Base-by-base conservation (phyloP, 2,113 vertebrate species). In the Synodontis membranacea region DNA sequence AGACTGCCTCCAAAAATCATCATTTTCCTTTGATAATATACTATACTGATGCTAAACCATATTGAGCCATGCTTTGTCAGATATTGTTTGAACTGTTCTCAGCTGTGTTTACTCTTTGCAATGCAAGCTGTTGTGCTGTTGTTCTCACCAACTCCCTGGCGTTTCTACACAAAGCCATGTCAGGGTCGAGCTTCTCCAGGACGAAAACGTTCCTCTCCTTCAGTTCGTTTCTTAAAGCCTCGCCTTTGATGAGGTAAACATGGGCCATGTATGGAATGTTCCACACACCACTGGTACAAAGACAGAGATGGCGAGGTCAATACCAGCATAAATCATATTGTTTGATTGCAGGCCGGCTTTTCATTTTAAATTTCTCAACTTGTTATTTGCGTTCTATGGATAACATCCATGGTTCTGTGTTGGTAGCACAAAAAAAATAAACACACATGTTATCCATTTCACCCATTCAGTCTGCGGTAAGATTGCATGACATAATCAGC, bases 211-310 rank as follows among this genome's bases (percentile, higher is more conserved):
- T 99, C 91, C 94, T 97, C 91, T 98, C 97, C 89, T 95, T 97
- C 94, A 99, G 94, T 82, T 99, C 97, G 14, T 91, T 95, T 86
- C 97, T 96, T 80, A 99, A 95, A 23, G 92, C 90, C 76, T 94
- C 92, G 87, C 97, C 97, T 92, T 97, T 96, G 93, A 99, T 95
- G 83, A 99, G 95, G 93, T 99, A 99, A 86, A 97, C 91, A 66
- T 99, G 97, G 85, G 98, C 97, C 94, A 98, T 96, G 90, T 96
- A 99, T 31, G 98, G 98, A 89, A 99, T 95, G 93, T 99, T 99
- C 98, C 98, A 99, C 82, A 99, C 91, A 56, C 98, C 97, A 92
- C 98, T 98, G 90, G 90, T 84, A 88, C 89, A 90, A 82, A 92
- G 85, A 86, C 87, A 88, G 60, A 88, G 74, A 92, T n/a, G 64